These are phyloP conservation scores for Corythornis cristatus DNA, from an alignment of 2,113 vertebrate species.

Conservation along the genomic window DNA sequence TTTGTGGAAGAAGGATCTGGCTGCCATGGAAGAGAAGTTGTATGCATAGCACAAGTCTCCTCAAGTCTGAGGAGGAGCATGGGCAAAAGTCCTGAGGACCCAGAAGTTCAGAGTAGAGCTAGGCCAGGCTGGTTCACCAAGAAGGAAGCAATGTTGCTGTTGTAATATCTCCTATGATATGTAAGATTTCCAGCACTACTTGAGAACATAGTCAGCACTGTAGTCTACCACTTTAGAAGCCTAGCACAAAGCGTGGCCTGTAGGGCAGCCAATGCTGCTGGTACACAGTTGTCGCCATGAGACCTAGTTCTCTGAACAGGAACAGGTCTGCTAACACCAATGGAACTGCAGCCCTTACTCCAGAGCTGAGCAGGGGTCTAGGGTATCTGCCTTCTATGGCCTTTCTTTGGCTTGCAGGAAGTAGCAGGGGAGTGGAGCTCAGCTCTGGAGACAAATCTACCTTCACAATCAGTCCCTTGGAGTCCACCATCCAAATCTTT, in stretches of 20 bases:
- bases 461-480: slow-evolving; percentile 94
- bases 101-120: background rate
- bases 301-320: background rate
- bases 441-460: slow-evolving; percentile 67
- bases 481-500: slow-evolving; percentile 98
- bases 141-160: background rate
- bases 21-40: background rate
- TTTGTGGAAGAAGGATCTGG: background rate
- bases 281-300: background rate
- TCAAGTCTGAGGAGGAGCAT: background rate
- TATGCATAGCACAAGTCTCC: background rate
- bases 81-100: background rate
- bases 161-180: background rate
- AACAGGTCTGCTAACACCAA: background rate
- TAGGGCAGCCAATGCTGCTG: background rate
- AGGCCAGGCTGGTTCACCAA: background rate
- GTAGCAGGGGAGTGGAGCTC: background rate
- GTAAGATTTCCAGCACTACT: background rate
- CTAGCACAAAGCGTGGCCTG: fast-evolving
- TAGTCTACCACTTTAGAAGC: background rate
- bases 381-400: background rate
- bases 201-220: background rate
- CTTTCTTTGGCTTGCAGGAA: background rate
- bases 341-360: background rate
- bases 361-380: background rate